Base-by-base conservation (phyloP, 1,140 invertebrate genomes). In the Achatina immaculata region DNA sequence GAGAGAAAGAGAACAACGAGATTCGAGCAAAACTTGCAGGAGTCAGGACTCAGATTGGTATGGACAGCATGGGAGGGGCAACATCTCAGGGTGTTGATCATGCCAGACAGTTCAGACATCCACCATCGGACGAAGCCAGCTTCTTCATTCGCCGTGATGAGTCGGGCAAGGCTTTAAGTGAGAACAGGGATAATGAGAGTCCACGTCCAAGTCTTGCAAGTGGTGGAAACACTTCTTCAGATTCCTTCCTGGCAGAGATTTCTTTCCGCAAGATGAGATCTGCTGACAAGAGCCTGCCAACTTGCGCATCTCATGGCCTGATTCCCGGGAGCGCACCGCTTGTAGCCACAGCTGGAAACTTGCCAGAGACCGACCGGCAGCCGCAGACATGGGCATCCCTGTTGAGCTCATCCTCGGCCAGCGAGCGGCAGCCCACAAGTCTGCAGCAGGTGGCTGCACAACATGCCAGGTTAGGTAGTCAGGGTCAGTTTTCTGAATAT, bases 221-320 rank as follows among this genome's bases (percentile, higher is more conserved):
- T 31, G 28, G 42, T 28, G 58, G 38, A 14, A 72, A 80, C 36
- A 4, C 72, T 16, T 71, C 78, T 16, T 28, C 28, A 34, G 78
- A 80, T 36, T 71, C 66, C 7, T 80, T 51, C 78, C n/a, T 80
- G 66, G 68, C 42, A 21, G 78, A 80, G 6, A 80, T 80, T 19
- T 80, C 78, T 24, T 80, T 65, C 36, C 68, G 72, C 7, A 48
- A 72, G 28, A 38, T 80, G 9, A 80, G 69, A 38, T 36, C 42
- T 62, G 78, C 71, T 36, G 31, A 55, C 2, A 72, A 38, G 2
- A 55, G 43, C 40, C 42, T 78, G 42, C 68, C 78, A 9, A 7
- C 43, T 40, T 71, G 66, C 4, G 68, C 76, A 40, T 78, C 31
- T 68, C 76, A 66, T 2, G 19, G 19, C 36, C 58, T 45, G 40